Percentiles rank a stretch among this genome's conserved stretches.
Conservation (phyloP, 1,140 invertebrate species). For the Scaptodrosophila lebanonensis region DNA sequence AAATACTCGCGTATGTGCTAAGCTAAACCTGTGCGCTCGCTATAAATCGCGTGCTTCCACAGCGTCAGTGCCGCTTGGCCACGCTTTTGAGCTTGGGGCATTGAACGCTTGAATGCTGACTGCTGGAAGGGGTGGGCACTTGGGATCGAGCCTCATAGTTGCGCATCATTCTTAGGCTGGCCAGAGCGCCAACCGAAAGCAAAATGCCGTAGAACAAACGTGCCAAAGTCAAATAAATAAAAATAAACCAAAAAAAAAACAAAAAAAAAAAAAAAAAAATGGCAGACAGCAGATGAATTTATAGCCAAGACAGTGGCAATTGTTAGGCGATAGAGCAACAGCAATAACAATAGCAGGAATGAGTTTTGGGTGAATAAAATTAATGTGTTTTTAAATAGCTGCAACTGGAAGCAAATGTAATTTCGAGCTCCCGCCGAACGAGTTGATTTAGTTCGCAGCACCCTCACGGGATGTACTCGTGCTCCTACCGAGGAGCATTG, state of each 20-base stretch:
- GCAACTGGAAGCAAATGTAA: not conserved
- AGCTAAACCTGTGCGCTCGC: too few species aligned
- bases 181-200: constrained; percentile 14
- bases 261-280: too few species aligned
- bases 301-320: too few species aligned
- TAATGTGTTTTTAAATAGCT: constrained; percentile 46
- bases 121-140: constrained; percentile 20
- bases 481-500: constrained; percentile 46
- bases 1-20: constrained; percentile 51
- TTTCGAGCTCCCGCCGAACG: constrained; percentile 16
- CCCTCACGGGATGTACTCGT: too few species aligned
- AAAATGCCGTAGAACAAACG: constrained; percentile 52
- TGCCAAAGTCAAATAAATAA: constrained; percentile 70
- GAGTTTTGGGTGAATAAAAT: constrained; percentile 43
- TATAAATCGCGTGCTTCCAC: constrained; percentile 65
- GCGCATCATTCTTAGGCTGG: constrained; percentile 67
- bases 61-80: constrained; percentile 33
- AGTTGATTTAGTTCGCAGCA: not conserved
- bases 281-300: constrained; percentile 65
- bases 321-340: too few species aligned
- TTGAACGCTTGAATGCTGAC: constrained; percentile 62
- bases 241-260: too few species aligned
- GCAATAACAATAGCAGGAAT: constrained; percentile 24
- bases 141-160: constrained; percentile 35
- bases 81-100: not conserved